Evolutionary conservation across 2,113 vertebrate genomes (phyloP), one percentile per base, ranked within the genome.

Genomic region (Petrocephalus zakoni): DNA sequence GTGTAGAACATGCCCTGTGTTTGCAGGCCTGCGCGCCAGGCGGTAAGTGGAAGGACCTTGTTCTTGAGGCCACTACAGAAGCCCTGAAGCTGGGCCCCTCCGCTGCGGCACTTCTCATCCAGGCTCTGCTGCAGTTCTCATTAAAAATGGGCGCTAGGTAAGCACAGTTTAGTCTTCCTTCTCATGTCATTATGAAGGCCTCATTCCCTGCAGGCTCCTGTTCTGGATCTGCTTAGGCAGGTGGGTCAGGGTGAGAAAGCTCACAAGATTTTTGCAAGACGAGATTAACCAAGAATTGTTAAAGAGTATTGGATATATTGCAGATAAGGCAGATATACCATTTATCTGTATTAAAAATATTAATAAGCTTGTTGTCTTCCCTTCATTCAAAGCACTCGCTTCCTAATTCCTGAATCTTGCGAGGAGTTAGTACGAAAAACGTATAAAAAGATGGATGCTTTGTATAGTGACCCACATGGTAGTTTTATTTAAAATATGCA

Each of bases 21-120:
- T 90, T 68, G 21, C 90, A 99, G 98, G 95, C 95, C 58, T 94
- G 95, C 37, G 86, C 96, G 86, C 93, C 96, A 64, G 92, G 93
- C 91, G 94, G 94, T 5, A 97, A 97, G 85, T 99, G 98, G 98
- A 94, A 94, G n/a, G 94, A 96, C 78, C 95, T 99, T 92, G 96
- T 98, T 88, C 93, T 95, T 37, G 98, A 99, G 92, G 98, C 98
- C 85, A 98, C 97, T 85, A 87, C 95, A 56, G 98, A 99, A 93
- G 97, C 95, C 84, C 89, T 98, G 93, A 99, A 99, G 91, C 94
- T 98, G 91, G 95, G 93, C 87, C 92, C 95, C 5, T 98, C 95
- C 56, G 97, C 97, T 0, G 64, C 98, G 90, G 97, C 97, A 34
- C 78, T 94, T 58, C 96, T 99, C 11, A 92, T 98, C 46, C 98